A percentile compares a stretch with the other conserved stretches of the same genome.
Conservation (phyloP, 2,888 invertebrate species). For the Eupithecia subfuscata region DNA sequence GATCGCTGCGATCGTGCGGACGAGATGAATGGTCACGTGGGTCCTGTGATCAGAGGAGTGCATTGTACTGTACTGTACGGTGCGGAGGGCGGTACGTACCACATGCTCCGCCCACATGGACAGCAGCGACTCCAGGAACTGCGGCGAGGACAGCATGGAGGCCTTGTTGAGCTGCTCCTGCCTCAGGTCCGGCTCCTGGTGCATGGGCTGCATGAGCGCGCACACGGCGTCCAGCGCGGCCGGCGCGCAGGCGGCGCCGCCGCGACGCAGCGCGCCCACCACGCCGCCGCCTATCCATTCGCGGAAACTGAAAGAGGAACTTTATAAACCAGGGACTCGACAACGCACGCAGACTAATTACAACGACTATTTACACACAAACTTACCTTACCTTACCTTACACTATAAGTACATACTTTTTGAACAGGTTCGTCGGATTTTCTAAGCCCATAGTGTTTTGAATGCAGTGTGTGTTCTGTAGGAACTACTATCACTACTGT, state of each 20-base stretch:
- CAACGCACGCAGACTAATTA: no score
- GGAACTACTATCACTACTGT: no score
- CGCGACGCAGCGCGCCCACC: conserved; percentile 93
- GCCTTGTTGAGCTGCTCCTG: conserved; percentile 99
- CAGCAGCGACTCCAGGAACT: conserved; percentile 96
- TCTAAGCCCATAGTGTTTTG: no score
- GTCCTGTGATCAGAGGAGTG: no score
- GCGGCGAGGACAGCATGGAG: conserved; percentile 94
- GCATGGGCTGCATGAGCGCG: conserved; percentile 99
- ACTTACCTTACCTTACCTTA: no score
- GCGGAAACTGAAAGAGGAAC: conserved; percentile 87
- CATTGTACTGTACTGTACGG: no score
- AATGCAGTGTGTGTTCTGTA: no score
- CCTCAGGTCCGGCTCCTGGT: conserved; percentile 96
- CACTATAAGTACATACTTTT: no score
- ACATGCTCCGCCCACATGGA: conserved; percentile 98
- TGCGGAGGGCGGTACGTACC: conserved; percentile 83
- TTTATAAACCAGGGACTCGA: not conserved
- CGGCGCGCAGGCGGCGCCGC: conserved; percentile 95
- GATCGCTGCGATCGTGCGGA: no score
- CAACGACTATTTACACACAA: no score
- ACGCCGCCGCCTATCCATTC: conserved; percentile 97
- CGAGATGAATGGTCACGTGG: no score
- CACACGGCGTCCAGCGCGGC: conserved; percentile 98
- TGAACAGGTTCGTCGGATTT: no score